Conservation (phyloP, 2,888 invertebrate genomes). For the Tetheella fluctuosa region DNA sequence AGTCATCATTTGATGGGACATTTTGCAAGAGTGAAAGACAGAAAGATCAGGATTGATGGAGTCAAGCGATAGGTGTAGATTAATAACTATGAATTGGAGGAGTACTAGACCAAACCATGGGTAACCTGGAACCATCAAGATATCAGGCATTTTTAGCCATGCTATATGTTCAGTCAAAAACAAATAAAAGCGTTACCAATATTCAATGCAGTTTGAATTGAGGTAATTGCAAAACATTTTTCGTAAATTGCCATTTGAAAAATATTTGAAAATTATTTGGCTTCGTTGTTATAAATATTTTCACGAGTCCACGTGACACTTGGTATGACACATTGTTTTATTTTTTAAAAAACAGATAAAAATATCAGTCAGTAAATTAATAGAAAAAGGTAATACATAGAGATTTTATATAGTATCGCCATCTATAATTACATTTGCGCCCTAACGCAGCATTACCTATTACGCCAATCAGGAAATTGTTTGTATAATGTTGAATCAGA, state of each 20-base stretch:
- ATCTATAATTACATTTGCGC: no score
- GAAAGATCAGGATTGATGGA: no score
- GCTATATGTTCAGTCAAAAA: no score
- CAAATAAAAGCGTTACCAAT: background rate
- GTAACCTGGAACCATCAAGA: no score
- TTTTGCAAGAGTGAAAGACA: no score
- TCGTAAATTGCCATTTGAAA: background rate
- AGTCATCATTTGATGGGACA: no score
- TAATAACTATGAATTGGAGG: no score
- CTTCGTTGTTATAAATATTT: background rate
- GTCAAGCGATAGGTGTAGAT: no score
- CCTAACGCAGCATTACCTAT: background rate
- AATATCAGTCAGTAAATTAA: background rate
- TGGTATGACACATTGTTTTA: background rate
- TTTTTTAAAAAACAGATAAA: background rate
- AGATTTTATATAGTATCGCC: background rate
- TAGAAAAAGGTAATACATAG: background rate
- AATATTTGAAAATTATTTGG: background rate
- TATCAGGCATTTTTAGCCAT: no score
- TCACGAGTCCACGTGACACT: background rate
- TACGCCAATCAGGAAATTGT: background rate
- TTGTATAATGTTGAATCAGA: no score
- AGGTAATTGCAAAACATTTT: background rate
- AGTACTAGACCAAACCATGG: no score
- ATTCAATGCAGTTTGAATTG: background rate